phyloP scores from a whole-genome alignment of 1,140 invertebrate genomes.

The Pseudomyrmex sp. region DNA sequence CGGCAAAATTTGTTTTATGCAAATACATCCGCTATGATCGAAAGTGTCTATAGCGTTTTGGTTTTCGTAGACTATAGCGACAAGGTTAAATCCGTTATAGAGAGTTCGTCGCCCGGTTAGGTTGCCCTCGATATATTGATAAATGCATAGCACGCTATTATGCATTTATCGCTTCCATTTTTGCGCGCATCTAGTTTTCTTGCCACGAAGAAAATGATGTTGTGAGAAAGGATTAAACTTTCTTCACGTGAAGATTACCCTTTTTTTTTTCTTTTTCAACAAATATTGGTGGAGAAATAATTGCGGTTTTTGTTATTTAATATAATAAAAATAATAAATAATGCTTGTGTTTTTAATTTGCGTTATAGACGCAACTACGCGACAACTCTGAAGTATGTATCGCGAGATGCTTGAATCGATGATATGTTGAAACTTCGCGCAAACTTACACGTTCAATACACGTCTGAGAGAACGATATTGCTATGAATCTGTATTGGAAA shows the following conservation, averaged over 20 bases:
- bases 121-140: slow-evolving; percentile 25
- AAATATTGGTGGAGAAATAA: too few relatives aligned
- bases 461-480: slow-evolving; percentile 39
- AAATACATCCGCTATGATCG: slow-evolving; percentile 17
- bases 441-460: slow-evolving; percentile 34
- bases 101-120: slow-evolving; percentile 8
- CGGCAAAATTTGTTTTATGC: slow-evolving; percentile 44
- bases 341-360: too few relatives aligned
- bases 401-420: slow-evolving; percentile 27
- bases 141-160: slow-evolving; percentile 6
- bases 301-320: too few relatives aligned
- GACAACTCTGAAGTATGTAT: background rate
- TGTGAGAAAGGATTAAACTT: background rate
- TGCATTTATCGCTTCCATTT: slow-evolving; percentile 31
- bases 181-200: slow-evolving; percentile 7
- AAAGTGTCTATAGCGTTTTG: slow-evolving; percentile 1
- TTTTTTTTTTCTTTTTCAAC: too few relatives aligned
- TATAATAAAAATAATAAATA: too few relatives aligned
- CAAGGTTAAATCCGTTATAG: slow-evolving; percentile 29
- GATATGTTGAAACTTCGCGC: slow-evolving; percentile 39
- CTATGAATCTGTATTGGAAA: slow-evolving; percentile 42
- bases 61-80: slow-evolving; percentile 17
- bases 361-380: background rate
- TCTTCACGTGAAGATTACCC: background rate
- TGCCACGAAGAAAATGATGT: background rate